Evolutionary conservation across 2,888 invertebrate genomes (phyloP), one percentile per base, ranked within the genome.

Genomic region (Cantharis rustica): DNA sequence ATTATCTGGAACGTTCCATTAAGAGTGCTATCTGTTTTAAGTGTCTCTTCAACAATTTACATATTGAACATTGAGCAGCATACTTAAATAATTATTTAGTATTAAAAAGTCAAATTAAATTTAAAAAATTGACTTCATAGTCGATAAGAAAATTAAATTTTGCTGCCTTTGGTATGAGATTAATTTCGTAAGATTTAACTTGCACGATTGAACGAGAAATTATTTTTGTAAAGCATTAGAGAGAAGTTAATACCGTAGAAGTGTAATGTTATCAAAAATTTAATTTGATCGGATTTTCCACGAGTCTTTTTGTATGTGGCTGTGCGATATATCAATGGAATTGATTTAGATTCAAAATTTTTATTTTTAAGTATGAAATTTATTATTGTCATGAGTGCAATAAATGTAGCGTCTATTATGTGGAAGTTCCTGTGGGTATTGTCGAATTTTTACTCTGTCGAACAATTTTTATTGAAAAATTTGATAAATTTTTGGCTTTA

Each of bases 331-430:
- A 77, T 77, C 76, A 73, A 66, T 69, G 15, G 71, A 68, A 79
- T 74, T 73, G 74, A 79, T 79, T 76, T 72, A 73, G 78, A 74
- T 66, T 69, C 76, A 74, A 70, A 17, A 72, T 72, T 79, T 76
- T 76, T 79, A 72, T 76, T 79, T 79, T 71, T 74, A 47, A 69
- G 72, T 76, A 76, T 79, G 74, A 76, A 79, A 79, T 79, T 79
- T 79, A 79, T 76, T 73, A 71, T 70, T 23, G 78, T 74, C 73
- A 26, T 27, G 78, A 79, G 78, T 76, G 61, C 69, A 79, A 79
- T 79, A 79, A 76, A 79, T 79, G 71, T 72, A 74, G 66, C 71
- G 64, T 70, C 74, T 72, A 79, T 79, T 79, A 76, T 79, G 74
- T 71, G 62, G 66, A 31, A 20, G 47, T 17, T 77, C 72, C 77